phyloP scores from a whole-genome alignment of 1,140 invertebrate species.

The Drosophila tropicalis region DNA sequence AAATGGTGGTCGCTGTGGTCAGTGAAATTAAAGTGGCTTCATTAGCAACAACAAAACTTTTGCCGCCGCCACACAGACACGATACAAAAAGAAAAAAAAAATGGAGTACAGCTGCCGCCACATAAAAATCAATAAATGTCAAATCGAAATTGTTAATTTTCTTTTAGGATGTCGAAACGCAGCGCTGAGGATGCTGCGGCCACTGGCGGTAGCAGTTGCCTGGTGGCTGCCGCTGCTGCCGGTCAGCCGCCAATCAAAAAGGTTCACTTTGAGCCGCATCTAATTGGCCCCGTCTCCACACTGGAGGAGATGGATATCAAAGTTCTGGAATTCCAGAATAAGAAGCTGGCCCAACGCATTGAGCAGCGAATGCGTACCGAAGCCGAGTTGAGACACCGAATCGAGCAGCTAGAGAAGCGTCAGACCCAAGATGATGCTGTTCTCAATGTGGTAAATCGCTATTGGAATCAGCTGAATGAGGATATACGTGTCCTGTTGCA shows the following conservation, averaged over 20 bases:
- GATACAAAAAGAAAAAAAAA: constrained; percentile 58
- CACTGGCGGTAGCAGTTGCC: constrained; percentile 77
- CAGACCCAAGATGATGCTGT: constrained; percentile 99
- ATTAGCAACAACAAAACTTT: constrained; percentile 2
- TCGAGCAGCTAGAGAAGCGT: constrained; percentile 98
- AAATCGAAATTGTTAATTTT: constrained; percentile 35
- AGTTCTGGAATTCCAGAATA: constrained; percentile 98
- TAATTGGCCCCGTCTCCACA: constrained; percentile 96
- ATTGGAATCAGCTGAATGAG: constrained; percentile 99
- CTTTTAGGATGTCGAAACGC: constrained; percentile 88
- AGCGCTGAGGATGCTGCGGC: constrained; percentile 85
- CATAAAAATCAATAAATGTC: constrained; percentile 70
- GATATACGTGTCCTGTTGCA: constrained; percentile 97
- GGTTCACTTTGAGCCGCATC: constrained; percentile 96
- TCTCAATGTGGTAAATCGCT: constrained; percentile 98
- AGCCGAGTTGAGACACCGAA: constrained; percentile 94
- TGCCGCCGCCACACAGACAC: constrained; percentile 46
- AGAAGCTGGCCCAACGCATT: constrained; percentile 96
- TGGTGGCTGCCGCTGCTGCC: constrained; percentile 64
- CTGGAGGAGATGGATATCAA: constrained; percentile 99
- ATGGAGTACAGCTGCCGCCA: constrained; percentile 72
- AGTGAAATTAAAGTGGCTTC: constrained; percentile 12
- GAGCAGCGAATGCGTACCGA: constrained; percentile 95
- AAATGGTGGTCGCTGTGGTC: background rate
- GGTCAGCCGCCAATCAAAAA: constrained; percentile 91